Conservation (phyloP, 2,797 vertebrate genomes). For the Eospalax fontanierii region DNA sequence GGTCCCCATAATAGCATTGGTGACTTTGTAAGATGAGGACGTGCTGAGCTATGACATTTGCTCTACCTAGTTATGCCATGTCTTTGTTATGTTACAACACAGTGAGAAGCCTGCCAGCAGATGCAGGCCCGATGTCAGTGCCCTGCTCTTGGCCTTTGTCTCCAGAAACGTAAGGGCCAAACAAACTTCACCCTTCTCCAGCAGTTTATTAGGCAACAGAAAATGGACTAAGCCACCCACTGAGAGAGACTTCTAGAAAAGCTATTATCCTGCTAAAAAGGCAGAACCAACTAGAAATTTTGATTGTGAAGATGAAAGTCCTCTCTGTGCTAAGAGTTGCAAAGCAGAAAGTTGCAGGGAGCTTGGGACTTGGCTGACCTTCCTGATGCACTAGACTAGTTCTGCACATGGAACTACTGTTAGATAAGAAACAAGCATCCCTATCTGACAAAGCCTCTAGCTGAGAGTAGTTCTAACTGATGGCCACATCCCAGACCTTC, state of each 20-base stretch:
- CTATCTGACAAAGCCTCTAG: accelerated
- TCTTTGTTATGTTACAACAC: background rate
- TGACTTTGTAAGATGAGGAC: no score
- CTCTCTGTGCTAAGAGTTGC: background rate
- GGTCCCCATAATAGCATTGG: background rate
- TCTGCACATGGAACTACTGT: background rate
- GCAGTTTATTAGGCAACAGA: no score
- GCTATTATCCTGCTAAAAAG: background rate
- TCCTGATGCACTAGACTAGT: accelerated
- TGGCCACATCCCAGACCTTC: accelerated
- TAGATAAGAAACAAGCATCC: background rate
- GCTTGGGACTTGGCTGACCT: background rate
- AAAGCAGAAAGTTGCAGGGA: background rate
- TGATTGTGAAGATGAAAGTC: background rate
- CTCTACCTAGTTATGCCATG: background rate
- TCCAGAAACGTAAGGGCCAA: background rate
- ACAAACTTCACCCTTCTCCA: no score
- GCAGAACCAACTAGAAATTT: background rate
- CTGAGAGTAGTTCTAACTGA: background rate
- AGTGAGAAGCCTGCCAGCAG: background rate
- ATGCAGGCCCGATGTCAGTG: background rate
- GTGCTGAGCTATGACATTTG: no score
- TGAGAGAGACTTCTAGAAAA: background rate
- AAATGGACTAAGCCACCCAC: background rate
- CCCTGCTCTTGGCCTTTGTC: background rate